Evolutionary conservation across 2,797 vertebrate species (phyloP).

Genomic region (Lates japonicus): DNA sequence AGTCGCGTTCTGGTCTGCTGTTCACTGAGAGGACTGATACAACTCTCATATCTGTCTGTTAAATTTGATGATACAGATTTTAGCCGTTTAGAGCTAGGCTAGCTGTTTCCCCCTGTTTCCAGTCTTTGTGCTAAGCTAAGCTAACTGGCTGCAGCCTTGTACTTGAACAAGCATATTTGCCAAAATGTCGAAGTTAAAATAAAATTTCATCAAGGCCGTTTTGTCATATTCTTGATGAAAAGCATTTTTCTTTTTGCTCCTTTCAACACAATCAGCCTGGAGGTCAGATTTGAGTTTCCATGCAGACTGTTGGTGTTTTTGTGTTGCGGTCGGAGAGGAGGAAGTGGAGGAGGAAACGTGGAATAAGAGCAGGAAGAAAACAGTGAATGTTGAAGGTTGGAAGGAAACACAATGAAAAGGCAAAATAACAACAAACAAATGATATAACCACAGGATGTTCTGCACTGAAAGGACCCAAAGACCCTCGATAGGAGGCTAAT

Average conservation of each 20-base stretch:
- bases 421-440: slow-evolving; percentile 23
- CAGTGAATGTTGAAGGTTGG: slow-evolving; percentile 18
- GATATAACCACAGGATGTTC: slow-evolving; percentile 51
- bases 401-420: slow-evolving; percentile 36
- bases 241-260: too few species aligned
- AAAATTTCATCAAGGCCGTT: too few species aligned
- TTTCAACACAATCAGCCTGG: not conserved
- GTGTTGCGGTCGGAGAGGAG: slow-evolving; percentile 12
- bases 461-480: slow-evolving; percentile 25
- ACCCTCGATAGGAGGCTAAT: slow-evolving; percentile 5
- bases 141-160: not conserved
- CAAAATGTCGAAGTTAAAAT: too few species aligned
- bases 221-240: too few species aligned
- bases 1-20: too few species aligned
- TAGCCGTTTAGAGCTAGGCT: too few species aligned
- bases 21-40: too few species aligned
- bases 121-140: not conserved
- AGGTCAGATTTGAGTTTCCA: slow-evolving; percentile 12
- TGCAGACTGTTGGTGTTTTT: not conserved
- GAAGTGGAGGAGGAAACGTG: slow-evolving; percentile 41
- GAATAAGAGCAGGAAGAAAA: slow-evolving; percentile 43
- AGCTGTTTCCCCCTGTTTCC: not conserved
- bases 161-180: not conserved
- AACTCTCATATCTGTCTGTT: too few species aligned
- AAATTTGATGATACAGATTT: too few species aligned